These are phyloP conservation scores for Marcusenius ussheri DNA, from an alignment of 2,113 vertebrate species.

Conservation along the genomic window DNA sequence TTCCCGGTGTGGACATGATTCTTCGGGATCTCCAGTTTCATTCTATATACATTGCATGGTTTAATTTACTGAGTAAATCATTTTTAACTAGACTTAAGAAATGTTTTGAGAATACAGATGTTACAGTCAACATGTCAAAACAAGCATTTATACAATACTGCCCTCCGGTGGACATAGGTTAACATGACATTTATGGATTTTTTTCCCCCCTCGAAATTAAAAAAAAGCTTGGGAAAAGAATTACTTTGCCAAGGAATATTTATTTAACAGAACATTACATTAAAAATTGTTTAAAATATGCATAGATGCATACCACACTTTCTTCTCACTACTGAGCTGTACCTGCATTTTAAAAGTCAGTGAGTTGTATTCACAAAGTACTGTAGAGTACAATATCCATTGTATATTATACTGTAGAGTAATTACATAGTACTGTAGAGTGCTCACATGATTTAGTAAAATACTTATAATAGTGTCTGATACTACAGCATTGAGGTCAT, in stretches of 20 bases:
- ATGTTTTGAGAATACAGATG: neutral
- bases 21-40: neutral
- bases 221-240: neutral
- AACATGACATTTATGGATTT: neutral
- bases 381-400: neutral
- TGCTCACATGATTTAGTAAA: neutral
- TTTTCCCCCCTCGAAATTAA: neutral
- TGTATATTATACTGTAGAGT: neutral
- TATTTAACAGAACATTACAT: neutral
- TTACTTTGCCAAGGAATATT: neutral
- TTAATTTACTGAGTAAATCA: neutral
- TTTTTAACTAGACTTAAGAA: neutral
- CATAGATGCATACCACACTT: neutral
- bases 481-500: neutral
- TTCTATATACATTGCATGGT: neutral
- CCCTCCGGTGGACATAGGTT: slow-evolving; percentile 18
- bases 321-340: neutral
- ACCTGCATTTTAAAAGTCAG: neutral
- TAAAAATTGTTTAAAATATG: neutral
- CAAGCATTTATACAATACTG: slow-evolving; percentile 22
- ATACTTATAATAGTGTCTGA: neutral
- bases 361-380: neutral
- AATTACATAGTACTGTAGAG: neutral
- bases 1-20: neutral
- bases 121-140: neutral